Evolutionary conservation across 2,888 invertebrate species (phyloP), one percentile per base, ranked within the genome.

Genomic region (Thelaira solivaga): DNA sequence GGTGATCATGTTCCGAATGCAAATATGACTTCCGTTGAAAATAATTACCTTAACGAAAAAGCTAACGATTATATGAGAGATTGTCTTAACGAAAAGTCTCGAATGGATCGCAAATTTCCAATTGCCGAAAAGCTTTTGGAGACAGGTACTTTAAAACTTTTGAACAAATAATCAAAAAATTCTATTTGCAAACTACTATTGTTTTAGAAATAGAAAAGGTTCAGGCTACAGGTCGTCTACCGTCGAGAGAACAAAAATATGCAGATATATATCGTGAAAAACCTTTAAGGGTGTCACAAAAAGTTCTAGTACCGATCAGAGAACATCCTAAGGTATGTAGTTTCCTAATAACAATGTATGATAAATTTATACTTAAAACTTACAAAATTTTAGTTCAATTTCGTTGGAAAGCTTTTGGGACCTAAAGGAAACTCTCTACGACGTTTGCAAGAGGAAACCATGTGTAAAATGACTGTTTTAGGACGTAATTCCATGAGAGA

Each of bases 401-500:
- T 97, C 90, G 97, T 97, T 81, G 97, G 97, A 6, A 97, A 97
- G 89, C 92, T 97, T 80, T 90, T 97, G 84, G 97, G 97, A 2
- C 97, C 97, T 13, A 97, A 97, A 89, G 97, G 97, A 62, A 96
- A 96, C 90, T 96, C 97, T 0, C 90, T 97, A 87, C 97, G 97
- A 89, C 91, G 96, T 80, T 91, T 97, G 26, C 97, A 97, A 89
- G 97, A 97, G 87, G 97, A 97, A 89, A 97, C 97, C 10, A 96
- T 96, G 93, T 96, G 97, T 87, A 97, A 97, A 91, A 97, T 97
- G 96, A 96, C 97, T 26, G 96, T 97, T 10, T 91, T 97, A 22
- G 97, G 97, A 5, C 92, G 95, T 79, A 97, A 97, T 7, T 97
- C 97, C 5, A 97, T 97, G 96, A 94, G 96, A 88, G 97, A 97